Evolutionary conservation across 2,888 invertebrate genomes (phyloP), one percentile per base, ranked within the genome.

Genomic region (Scrobipalpa atriplicella): DNA sequence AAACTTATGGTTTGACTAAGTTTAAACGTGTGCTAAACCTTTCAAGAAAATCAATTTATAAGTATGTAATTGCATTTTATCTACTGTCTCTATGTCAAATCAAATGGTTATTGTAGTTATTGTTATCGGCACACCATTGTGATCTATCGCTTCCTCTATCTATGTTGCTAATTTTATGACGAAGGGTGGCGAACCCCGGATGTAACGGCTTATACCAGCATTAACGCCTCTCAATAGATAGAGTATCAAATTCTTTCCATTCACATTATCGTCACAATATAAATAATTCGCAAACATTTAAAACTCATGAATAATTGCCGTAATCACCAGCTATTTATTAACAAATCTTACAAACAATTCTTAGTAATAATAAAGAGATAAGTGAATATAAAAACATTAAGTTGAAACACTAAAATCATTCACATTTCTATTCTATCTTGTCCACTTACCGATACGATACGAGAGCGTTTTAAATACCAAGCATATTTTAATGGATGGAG

Each of bases 151-250:
- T 82, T 87, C 85, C 82, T 84, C 41, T 38, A 52, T 54, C 75
- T 80, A 75, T 76, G 78, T 84, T 79, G 86, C 86, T 84, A 84
- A 89, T 86, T 86, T 86, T 82, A 81, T 82, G 79, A 74, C 74
- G 73, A 78, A 80, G 83, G 81, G 82, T 78, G 70, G 68, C 71
- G 73, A 76, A 75, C 70, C 81, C 76, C 83, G 87, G 87, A 88
- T 87, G 85, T 86, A 76, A 80, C 83, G 84, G 85, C 85, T 88
- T 87, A 85, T 81, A 78, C 75, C 69, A 68, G 80, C 79, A 85
- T 87, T 85, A 83, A 79, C 85, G 78, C 84, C 79, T 80, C 76
- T 77, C 71, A 77, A 80, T 80, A 79, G 75, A 82, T 83, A 78
- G 78, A 75, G 74, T 81, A 56, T 79, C 75, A 75, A 75, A 78